phyloP scores from a whole-genome alignment of 1,140 invertebrate genomes.

The Polypedilum pembai region DNA sequence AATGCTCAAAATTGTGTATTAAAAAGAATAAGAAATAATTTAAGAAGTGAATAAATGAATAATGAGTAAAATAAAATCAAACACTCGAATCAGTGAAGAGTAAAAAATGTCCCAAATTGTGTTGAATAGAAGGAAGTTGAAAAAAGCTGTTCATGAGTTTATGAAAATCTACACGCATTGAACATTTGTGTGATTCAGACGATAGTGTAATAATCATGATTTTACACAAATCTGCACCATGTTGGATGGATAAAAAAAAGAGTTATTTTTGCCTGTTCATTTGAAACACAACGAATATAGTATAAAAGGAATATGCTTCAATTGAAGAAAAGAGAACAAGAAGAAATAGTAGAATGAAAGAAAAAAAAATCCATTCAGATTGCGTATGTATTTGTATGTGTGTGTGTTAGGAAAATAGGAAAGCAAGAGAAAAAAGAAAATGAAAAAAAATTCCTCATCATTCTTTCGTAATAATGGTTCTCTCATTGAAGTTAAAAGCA shows the following conservation, averaged over 20 bases:
- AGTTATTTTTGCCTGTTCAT: too few relatives aligned
- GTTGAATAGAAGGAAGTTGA: not conserved
- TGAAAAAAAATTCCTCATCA: slow-evolving; percentile 1
- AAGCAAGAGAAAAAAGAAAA: not conserved
- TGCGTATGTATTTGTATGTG: not conserved
- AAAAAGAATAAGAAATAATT: not conserved
- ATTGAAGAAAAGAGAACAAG: slow-evolving; percentile 5
- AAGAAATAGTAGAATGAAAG: slow-evolving; percentile 1
- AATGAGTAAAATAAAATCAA: not conserved
- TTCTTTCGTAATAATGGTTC: slow-evolving; percentile 7
- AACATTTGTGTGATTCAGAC: not conserved
- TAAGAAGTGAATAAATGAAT: not conserved
- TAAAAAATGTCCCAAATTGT: not conserved
- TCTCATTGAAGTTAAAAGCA: not conserved
- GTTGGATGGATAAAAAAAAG: not conserved
- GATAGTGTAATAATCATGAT: not conserved
- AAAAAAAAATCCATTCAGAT: slow-evolving; percentile 8
- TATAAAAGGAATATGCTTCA: slow-evolving; percentile 12
- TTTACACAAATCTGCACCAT: slow-evolving; percentile 5
- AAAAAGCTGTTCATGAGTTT: not conserved
- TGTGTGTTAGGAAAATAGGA: slow-evolving; percentile 8
- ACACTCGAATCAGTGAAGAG: not conserved
- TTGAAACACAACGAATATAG: not conserved
- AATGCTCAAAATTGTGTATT: not conserved
- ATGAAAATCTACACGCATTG: not conserved